A percentile compares a stretch with the other conserved stretches of the same genome.
Evolutionary conservation across 1,140 invertebrate species (phyloP).

Genomic region (Acromyrmex heyeri): DNA sequence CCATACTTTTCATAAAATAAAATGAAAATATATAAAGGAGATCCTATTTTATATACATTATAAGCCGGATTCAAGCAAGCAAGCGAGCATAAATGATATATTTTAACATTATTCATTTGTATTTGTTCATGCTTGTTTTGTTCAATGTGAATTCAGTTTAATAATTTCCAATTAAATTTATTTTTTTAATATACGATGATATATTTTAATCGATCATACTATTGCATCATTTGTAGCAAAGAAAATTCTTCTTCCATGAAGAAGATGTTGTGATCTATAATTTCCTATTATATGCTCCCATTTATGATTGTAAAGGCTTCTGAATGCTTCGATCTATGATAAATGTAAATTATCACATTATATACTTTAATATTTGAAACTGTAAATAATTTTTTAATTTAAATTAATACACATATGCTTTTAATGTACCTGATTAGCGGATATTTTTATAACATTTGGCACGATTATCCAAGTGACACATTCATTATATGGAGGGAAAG

Average conservation of each 20-base stretch:
- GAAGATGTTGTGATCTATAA: constrained; percentile 66
- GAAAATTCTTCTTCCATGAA: constrained; percentile 70
- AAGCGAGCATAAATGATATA: not conserved
- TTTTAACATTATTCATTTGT: not conserved
- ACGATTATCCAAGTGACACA: constrained; percentile 92
- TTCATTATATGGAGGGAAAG: constrained; percentile 90
- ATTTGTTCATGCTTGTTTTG: not conserved
- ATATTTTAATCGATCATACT: constrained; percentile 18
- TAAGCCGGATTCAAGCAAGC: not conserved
- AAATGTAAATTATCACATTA: constrained; percentile 60
- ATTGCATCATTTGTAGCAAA: constrained; percentile 44
- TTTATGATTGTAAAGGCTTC: constrained; percentile 61
- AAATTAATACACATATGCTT: constrained; percentile 66
- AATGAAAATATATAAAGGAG: not conserved
- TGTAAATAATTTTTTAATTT: not conserved
- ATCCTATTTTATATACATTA: not conserved
- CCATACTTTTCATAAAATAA: not conserved
- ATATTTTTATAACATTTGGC: constrained; percentile 90
- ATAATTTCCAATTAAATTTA: not conserved
- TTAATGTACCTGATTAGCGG: constrained; percentile 89
- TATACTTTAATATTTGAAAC: not conserved
- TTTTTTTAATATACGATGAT: not conserved
- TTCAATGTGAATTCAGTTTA: not conserved
- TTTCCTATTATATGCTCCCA: constrained; percentile 66
- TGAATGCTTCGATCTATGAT: constrained; percentile 71